Evolutionary conservation across 2,797 vertebrate genomes (phyloP).

Genomic region (Epinephelus awoara): DNA sequence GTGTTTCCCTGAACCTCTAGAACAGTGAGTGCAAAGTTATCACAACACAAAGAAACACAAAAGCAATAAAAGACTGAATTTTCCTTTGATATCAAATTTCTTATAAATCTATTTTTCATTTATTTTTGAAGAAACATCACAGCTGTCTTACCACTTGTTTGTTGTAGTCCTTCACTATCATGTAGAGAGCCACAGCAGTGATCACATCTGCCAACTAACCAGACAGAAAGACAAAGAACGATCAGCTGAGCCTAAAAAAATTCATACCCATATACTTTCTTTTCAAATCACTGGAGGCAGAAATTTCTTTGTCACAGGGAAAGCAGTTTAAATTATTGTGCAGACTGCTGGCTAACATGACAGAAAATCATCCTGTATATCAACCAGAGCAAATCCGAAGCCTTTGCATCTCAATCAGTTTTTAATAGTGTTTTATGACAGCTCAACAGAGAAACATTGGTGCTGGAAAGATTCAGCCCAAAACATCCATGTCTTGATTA

Average conservation of each 20-base stretch:
- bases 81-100: too few relatives aligned
- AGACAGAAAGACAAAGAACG: constrained; percentile 1
- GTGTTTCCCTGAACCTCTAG: too few relatives aligned
- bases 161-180: constrained; percentile 94
- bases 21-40: too few relatives aligned
- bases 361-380: not conserved
- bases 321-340: not conserved
- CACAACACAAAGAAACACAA: too few relatives aligned
- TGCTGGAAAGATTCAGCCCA: not conserved
- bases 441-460: not conserved
- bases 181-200: constrained; percentile 94
- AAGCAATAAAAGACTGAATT: too few relatives aligned
- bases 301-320: not conserved
- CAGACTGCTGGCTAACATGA: not conserved
- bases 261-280: not conserved
- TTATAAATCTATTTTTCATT: not conserved
- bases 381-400: not conserved
- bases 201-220: constrained; percentile 92
- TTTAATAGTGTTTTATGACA: not conserved
- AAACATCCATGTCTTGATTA: not conserved
- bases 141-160: constrained; percentile 92
- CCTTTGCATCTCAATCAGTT: not conserved
- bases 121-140: not conserved
- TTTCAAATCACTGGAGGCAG: not conserved
- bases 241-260: not conserved